phyloP scores from a whole-genome alignment of 2,113 vertebrate species.

The Bujurquina vittata region DNA sequence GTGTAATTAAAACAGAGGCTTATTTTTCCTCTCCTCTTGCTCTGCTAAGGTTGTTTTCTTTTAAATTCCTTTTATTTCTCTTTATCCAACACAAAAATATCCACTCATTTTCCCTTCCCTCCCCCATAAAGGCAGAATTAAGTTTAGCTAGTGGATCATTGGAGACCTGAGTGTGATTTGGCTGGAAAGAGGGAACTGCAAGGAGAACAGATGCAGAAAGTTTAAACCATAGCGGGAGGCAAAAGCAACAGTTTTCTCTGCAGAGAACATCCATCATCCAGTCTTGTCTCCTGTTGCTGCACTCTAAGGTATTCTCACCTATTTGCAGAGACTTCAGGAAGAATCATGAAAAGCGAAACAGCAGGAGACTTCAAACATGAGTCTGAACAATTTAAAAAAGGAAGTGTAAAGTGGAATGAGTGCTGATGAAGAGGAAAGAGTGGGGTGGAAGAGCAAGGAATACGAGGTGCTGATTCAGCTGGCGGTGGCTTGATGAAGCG shows the following conservation, averaged over 20 bases:
- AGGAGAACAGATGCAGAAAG: neutral
- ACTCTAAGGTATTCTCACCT: conserved; percentile 15
- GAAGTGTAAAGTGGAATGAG: neutral
- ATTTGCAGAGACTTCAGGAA: neutral
- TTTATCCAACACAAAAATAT: conserved; percentile 8
- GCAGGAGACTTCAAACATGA: neutral
- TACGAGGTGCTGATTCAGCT: conserved; percentile 23
- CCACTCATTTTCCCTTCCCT: neutral
- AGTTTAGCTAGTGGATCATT: conserved; percentile 26
- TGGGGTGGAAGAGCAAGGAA: neutral
- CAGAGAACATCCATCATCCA: conserved; percentile 18
- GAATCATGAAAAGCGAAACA: conserved; percentile 6
- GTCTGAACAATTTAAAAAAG: neutral
- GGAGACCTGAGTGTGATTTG: conserved; percentile 10
- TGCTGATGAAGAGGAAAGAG: neutral
- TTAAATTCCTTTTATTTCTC: neutral
- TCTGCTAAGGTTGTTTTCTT: neutral
- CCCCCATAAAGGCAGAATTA: conserved; percentile 13
- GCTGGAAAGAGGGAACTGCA: neutral
- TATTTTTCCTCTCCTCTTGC: conserved; percentile 1
- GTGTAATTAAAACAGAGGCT: conserved; percentile 42
- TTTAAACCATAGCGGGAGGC: neutral
- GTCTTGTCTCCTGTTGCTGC: neutral
- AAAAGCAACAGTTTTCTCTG: neutral
- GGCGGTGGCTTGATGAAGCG: neutral